Evolutionary conservation across 2,797 vertebrate genomes (phyloP).

Genomic region (Centroberyx gerrardi): DNA sequence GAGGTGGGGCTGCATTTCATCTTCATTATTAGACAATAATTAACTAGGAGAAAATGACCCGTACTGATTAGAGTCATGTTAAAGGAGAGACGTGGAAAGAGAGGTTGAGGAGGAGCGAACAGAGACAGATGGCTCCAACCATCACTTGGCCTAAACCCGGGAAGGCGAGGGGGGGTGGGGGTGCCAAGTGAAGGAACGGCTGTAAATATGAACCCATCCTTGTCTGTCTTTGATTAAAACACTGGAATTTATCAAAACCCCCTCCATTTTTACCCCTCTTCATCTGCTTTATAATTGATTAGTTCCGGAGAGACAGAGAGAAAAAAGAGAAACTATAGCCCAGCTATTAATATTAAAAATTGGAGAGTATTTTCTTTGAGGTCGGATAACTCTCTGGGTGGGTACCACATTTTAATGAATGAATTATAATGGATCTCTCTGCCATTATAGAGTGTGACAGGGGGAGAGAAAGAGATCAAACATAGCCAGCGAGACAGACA

Average conservation of each 20-base stretch:
- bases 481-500: not conserved
- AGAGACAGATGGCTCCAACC: constrained; percentile 34
- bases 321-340: constrained; percentile 27
- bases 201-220: constrained; percentile 49
- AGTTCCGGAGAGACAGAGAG: constrained; percentile 13
- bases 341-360: constrained; percentile 59
- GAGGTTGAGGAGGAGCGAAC: constrained; percentile 6
- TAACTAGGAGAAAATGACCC: constrained; percentile 42
- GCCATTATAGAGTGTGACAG: constrained; percentile 22
- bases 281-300: constrained; percentile 56
- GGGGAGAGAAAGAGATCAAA: constrained; percentile 7
- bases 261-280: constrained; percentile 8
- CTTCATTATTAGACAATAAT: constrained; percentile 60
- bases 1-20: constrained; percentile 33
- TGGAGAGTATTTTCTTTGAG: constrained; percentile 36
- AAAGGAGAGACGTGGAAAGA: constrained; percentile 26
- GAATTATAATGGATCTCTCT: constrained; percentile 31
- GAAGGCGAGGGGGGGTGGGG: not conserved
- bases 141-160: constrained; percentile 26
- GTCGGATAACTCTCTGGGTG: constrained; percentile 27
- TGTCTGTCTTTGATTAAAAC: constrained; percentile 65
- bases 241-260: constrained; percentile 56
- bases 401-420: constrained; percentile 38
- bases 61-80: constrained; percentile 30
- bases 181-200: not conserved